Evolutionary conservation across 2,113 vertebrate genomes (phyloP), one percentile per base, ranked within the genome.

Genomic region (Atlantisia rogersi): DNA sequence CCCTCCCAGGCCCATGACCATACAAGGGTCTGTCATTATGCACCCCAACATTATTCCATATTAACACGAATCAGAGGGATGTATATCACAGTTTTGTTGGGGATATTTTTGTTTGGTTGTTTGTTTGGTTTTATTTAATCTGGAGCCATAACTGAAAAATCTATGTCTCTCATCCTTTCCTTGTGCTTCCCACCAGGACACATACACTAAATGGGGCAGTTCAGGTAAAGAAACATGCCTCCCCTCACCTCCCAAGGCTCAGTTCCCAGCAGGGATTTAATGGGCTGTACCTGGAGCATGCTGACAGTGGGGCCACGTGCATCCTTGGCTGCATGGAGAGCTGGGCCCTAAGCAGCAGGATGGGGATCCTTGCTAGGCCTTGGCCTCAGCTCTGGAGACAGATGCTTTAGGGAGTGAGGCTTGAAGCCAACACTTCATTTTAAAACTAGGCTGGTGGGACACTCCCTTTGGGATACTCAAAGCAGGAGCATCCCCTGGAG

Each of bases 261-360:
- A 59, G 64, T 76, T 77, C 35, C 39, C 64, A 37, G 28, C 48
- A 64, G 16, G 8, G 12, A 1, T 35, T 85, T 70, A 68, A 13
- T 0, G 0, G 14, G 26, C 44, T 58, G 21, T 76, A 48, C 28
- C 17, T n/a, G 22, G 31, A 37, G 40, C 2, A 1, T 35, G 37
- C 32, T 77, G 15, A 20, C 1, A 2, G 62, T 0, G 0, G 14
- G 50, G 19, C 50, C 20, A 2, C 6, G 0, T 14, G 56, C 26
- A 59, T 22, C 19, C 17, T 44, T 13, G 22, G 18, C 32, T 4
- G 0, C 5, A 21, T 1, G 1, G 35, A 65, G 26, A 82, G 7
- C 39, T 62, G 79, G 28, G 31, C 28, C 0, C 0, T 50, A n/a
- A 77, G 29, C 25, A 77, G 13, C 2, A 5, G 59, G 12, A 83